phyloP scores from a whole-genome alignment of 2,113 vertebrate species.

The Pluvianellus socialis region DNA sequence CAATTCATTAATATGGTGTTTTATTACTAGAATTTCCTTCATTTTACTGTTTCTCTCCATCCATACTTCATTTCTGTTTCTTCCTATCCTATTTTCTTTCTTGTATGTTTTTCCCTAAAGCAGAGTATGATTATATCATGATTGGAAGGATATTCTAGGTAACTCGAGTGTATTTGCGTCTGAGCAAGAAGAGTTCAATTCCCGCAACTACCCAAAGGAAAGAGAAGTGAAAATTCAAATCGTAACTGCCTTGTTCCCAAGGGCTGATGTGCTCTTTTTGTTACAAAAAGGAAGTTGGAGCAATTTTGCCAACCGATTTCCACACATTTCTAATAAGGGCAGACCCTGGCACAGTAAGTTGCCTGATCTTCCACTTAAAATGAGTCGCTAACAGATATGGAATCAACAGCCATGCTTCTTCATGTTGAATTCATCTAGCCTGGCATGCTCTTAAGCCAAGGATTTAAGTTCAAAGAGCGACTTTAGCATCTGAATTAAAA shows the following conservation, averaged over 20 bases:
- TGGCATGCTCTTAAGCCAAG: neutral
- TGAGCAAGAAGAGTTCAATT: neutral
- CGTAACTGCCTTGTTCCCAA: neutral
- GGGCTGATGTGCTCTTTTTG: neutral
- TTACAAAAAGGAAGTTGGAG: neutral
- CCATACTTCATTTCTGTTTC: neutral
- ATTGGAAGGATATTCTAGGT: neutral
- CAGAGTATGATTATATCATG: neutral
- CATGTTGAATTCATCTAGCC: neutral
- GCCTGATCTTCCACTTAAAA: neutral
- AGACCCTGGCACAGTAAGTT: neutral
- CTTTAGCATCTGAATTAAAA: slow-evolving; percentile 32
- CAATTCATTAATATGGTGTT: neutral
- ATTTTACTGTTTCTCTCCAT: neutral
- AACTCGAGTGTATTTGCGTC: neutral
- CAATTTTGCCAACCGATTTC: neutral
- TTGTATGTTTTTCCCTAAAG: neutral
- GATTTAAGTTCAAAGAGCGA: slow-evolving; percentile 19
- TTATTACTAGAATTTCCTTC: neutral
- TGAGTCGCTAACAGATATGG: neutral
- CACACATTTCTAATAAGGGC: neutral
- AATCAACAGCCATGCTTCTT: neutral
- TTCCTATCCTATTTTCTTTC: neutral
- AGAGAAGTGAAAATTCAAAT: neutral
- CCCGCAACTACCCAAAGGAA: neutral